phyloP scores from a whole-genome alignment of 2,888 invertebrate species.

The Acrobasis suavella region DNA sequence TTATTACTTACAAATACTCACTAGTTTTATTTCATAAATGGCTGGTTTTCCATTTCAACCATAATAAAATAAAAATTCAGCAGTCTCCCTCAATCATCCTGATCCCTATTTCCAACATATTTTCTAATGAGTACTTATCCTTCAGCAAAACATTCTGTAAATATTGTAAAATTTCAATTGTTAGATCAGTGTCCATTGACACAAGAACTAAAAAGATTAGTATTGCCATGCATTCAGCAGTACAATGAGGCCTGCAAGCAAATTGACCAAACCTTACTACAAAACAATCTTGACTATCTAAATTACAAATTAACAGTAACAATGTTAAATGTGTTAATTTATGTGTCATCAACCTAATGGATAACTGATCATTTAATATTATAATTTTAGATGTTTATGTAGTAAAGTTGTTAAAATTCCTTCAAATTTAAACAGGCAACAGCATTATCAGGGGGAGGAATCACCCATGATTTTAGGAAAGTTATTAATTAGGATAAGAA shows the following conservation, averaged over 20 bases:
- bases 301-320: no score
- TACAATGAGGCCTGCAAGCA: neutral
- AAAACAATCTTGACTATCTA: no score
- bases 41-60: constrained; percentile 1
- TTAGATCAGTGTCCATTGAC: no score
- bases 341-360: no score
- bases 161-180: no score
- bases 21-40: constrained; percentile 51
- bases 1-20: constrained; percentile 63
- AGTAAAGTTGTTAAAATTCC: neutral
- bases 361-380: no score
- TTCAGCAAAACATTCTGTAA: no score
- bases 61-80: neutral
- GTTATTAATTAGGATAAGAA: constrained; percentile 31
- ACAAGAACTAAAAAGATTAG: no score
- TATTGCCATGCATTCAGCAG: no score
- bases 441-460: constrained; percentile 40
- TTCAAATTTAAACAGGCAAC: constrained; percentile 3
- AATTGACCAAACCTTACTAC: neutral
- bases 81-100: neutral
- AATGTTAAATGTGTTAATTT: no score
- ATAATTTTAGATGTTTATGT: no score
- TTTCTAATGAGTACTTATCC: neutral
- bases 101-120: neutral
- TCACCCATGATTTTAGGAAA: constrained; percentile 28